Base-by-base conservation (phyloP, 1,140 invertebrate genomes). In the Macrobrachium nipponense region DNA sequence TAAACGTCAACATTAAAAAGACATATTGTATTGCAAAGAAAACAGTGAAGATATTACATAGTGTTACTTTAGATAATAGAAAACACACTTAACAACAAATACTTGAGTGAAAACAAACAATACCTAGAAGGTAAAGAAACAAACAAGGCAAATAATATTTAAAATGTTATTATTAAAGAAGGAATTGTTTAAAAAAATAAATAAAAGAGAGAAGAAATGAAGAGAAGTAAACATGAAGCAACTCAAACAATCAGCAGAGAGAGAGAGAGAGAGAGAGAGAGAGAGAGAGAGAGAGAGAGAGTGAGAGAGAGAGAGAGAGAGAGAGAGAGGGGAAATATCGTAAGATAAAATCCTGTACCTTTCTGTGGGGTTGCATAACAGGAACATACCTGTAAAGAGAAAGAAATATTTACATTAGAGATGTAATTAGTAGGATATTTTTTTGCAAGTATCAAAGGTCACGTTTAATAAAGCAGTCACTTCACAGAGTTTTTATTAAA, bases 281-380 rank as follows among this genome's bases (percentile, higher is more conserved):
- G 75, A 59, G 44, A 60, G 75, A 77, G 75, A 77, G 75, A 77
- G 44, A 77, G 75, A 59, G 44, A 77, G 75, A 59, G 75, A 60
- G 15, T 51, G 73, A 76, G 73, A 76, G 43, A 76, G 73, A 76
- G 73, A 76, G 73, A 76, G 73, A 76, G 73, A 76, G 73, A 76
- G 23, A 76, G 73, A 76, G 43, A 76, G 73, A 76, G 73, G 51
- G 73, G 12, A 20, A 76, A 44, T 14, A 20, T 51, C 12, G 18
- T 27, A 36, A 12, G 58, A 20, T 58, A 58, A 78, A 14, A 11
- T 36, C 4, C 27, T 36, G 27, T 36, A 36, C 27, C 27, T 36
- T 36, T 36, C 27, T 2, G 1, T 36, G 27, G 27, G 27, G 27
- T 36, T 36, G 27, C 27, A 36, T 36, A 36, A 36, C 27, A 36